Evolutionary conservation across 1,140 invertebrate species (phyloP).

Genomic region (Portunus trituberculatus): DNA sequence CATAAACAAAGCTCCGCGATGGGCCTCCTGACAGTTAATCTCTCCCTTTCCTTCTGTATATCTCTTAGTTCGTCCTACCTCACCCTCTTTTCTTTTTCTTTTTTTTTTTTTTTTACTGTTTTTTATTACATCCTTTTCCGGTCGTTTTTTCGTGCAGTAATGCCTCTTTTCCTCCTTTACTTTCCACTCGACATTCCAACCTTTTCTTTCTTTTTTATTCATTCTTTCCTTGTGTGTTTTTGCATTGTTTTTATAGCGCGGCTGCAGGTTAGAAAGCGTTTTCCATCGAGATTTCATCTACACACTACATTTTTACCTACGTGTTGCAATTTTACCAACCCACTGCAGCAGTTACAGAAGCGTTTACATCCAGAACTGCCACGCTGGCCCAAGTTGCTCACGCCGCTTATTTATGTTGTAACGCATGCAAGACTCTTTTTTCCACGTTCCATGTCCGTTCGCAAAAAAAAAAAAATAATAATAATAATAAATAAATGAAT

Average conservation of each 20-base stretch:
- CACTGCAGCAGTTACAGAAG: not conserved
- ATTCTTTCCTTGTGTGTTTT: not conserved
- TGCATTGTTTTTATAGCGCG: not conserved
- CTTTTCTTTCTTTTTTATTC: not conserved
- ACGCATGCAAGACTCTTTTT: too few species aligned
- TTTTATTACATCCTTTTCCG: not conserved
- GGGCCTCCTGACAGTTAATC: conserved; percentile 10
- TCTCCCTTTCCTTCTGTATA: conserved; percentile 22
- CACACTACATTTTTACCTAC: not conserved
- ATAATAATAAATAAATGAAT: too few species aligned
- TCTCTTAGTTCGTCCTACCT: not conserved
- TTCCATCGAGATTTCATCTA: not conserved
- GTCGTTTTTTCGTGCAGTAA: not conserved
- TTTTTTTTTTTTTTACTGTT: not conserved
- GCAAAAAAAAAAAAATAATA: not conserved
- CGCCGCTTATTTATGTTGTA: too few species aligned
- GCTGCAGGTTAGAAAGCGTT: not conserved
- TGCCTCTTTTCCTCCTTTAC: not conserved
- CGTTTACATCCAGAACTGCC: not conserved
- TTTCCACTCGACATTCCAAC: not conserved
- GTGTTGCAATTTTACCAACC: not conserved
- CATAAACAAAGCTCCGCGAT: not conserved
- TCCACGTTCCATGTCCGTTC: too few species aligned
- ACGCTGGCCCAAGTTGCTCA: too few species aligned
- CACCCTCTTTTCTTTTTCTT: not conserved